Evolutionary conservation across 2,888 invertebrate species (phyloP).

Genomic region (Patella depressa): DNA sequence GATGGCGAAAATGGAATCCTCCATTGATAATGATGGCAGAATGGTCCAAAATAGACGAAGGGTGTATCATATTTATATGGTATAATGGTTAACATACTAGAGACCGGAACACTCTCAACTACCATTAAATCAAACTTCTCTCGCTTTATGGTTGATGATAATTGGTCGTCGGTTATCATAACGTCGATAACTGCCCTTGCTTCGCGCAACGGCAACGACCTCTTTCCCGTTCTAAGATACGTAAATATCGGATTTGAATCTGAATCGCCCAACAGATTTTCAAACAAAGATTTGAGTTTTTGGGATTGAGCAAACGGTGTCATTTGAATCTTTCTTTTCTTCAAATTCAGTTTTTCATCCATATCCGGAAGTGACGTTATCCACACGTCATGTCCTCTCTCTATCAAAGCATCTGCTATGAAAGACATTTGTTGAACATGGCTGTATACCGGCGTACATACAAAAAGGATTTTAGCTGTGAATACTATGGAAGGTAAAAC

Average conservation of each 20-base stretch:
- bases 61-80: constrained; percentile 29
- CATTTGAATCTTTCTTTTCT: neutral
- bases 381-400: neutral
- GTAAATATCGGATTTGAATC: too few relatives aligned
- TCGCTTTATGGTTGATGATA: constrained; percentile 19
- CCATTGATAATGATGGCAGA: constrained; percentile 18
- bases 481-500: too few relatives aligned
- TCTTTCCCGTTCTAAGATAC: too few relatives aligned
- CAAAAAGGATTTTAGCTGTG: neutral
- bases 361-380: neutral
- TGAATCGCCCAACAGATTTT: too few relatives aligned
- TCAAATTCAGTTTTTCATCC: neutral
- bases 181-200: too few relatives aligned
- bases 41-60: constrained; percentile 26
- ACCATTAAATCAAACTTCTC: constrained; percentile 29
- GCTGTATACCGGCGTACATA: neutral
- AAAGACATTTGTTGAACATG: neutral
- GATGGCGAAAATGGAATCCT: constrained; percentile 26
- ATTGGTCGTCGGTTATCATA: constrained; percentile 14
- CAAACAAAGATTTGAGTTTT: too few relatives aligned
- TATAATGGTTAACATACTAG: constrained; percentile 24
- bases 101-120: constrained; percentile 26
- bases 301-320: neutral
- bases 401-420: neutral
- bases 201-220: too few relatives aligned